Evolutionary conservation across 2,797 vertebrate species (phyloP).

Genomic region (Chelmon rostratus): DNA sequence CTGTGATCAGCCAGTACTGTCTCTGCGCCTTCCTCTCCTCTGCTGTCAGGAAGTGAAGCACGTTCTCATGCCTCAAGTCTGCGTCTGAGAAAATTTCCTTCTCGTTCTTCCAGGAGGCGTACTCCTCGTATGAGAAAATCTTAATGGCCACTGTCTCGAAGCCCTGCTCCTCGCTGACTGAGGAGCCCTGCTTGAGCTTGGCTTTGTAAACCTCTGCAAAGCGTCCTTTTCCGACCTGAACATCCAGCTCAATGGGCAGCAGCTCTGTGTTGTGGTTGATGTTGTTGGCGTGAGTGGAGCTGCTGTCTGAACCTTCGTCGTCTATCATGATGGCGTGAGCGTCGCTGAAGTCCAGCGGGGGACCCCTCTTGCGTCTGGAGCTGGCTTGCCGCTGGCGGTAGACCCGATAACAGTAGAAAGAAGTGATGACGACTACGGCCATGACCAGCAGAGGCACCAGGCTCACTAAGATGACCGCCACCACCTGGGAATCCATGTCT

Average conservation of each 20-base stretch:
- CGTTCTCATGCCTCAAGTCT: constrained; percentile 94
- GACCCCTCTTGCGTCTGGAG: constrained; percentile 79
- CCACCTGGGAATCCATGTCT: constrained; percentile 81
- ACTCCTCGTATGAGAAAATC: constrained; percentile 95
- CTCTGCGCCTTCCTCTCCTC: constrained; percentile 93
- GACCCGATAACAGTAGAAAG: constrained; percentile 92
- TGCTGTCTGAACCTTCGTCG: constrained; percentile 93
- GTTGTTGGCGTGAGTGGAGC: constrained; percentile 95
- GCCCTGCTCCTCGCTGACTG: constrained; percentile 84
- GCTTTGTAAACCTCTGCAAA: constrained; percentile 97
- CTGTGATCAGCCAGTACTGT: constrained; percentile 97
- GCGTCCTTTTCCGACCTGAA: constrained; percentile 94
- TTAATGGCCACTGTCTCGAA: constrained; percentile 97
- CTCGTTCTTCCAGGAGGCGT: constrained; percentile 96
- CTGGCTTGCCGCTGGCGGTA: constrained; percentile 83
- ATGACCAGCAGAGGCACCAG: constrained; percentile 90
- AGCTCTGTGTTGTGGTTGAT: constrained; percentile 98
- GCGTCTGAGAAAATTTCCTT: constrained; percentile 97
- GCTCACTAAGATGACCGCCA: constrained; percentile 90
- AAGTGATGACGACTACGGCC: constrained; percentile 87
- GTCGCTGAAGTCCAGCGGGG: constrained; percentile 88
- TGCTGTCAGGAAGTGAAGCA: constrained; percentile 95
- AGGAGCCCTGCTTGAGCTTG: constrained; percentile 93
- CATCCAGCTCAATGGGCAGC: constrained; percentile 95
- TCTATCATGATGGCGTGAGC: constrained; percentile 90